Evolutionary conservation across 2,888 invertebrate genomes (phyloP).

Genomic region (Trachelus tabidus): DNA sequence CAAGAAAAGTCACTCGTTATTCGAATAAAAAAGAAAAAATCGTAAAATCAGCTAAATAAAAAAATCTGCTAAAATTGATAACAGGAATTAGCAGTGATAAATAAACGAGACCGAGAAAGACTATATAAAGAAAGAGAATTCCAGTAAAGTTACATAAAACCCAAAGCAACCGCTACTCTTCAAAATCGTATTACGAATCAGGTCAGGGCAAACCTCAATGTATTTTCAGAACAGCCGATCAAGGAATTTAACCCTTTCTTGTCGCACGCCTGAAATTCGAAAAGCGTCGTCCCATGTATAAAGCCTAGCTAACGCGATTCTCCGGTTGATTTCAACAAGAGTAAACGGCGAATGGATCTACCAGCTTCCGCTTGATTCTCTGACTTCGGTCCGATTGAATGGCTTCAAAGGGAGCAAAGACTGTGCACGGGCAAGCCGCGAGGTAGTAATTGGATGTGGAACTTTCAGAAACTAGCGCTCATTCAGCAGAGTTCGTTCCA

Average conservation of each 20-base stretch:
- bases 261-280: background rate
- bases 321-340: background rate
- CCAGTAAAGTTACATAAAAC: background rate
- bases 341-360: background rate
- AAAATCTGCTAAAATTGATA: background rate
- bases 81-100: background rate
- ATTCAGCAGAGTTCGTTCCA: background rate
- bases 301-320: background rate
- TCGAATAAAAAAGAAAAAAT: background rate
- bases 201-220: too few relatives aligned
- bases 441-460: background rate
- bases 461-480: background rate
- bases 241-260: too few relatives aligned
- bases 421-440: background rate
- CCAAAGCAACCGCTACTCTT: background rate
- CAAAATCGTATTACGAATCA: too few relatives aligned
- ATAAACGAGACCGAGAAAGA: background rate
- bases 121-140: background rate
- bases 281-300: background rate
- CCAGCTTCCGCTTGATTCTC: background rate
- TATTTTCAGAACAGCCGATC: too few relatives aligned
- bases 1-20: conserved; percentile 45
- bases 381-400: background rate
- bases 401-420: background rate
- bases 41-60: background rate